Conservation (phyloP, 2,888 invertebrate genomes). For the Molanna angustata region DNA sequence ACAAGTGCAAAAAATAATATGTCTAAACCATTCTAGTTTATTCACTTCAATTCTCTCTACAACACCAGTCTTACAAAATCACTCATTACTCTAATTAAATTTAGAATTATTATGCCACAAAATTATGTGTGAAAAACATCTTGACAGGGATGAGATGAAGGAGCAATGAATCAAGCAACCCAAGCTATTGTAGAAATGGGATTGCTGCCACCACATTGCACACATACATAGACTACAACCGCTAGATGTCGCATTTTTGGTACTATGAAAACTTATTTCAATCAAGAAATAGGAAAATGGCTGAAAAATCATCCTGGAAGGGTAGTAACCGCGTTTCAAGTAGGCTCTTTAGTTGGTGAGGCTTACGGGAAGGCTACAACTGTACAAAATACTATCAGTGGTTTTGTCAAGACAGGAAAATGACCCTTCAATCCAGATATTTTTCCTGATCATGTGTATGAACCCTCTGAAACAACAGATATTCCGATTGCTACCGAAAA, state of each 20-base stretch:
- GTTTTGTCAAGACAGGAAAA: constrained; percentile 35
- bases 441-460: constrained; percentile 32
- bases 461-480: constrained; percentile 35
- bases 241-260: constrained; percentile 34
- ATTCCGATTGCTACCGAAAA: too few relatives aligned
- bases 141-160: constrained; percentile 14
- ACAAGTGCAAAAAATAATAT: too few relatives aligned
- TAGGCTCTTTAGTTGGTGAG: constrained; percentile 33
- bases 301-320: constrained; percentile 34
- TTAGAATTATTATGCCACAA: constrained; percentile 21
- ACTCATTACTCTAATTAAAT: too few relatives aligned
- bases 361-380: constrained; percentile 35
- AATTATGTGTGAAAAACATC: constrained; percentile 22
- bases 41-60: too few relatives aligned
- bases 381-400: constrained; percentile 35
- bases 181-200: constrained; percentile 28
- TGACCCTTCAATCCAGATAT: constrained; percentile 27
- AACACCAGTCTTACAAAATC: too few relatives aligned
- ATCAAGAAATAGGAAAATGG: constrained; percentile 33
- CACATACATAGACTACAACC: constrained; percentile 36
- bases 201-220: constrained; percentile 34
- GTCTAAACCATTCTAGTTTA: too few relatives aligned
- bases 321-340: constrained; percentile 34
- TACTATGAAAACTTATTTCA: constrained; percentile 34
- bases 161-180: constrained; percentile 8